Base-by-base conservation (phyloP, 1,140 invertebrate genomes). In the Meloidogyne chitwoodi region DNA sequence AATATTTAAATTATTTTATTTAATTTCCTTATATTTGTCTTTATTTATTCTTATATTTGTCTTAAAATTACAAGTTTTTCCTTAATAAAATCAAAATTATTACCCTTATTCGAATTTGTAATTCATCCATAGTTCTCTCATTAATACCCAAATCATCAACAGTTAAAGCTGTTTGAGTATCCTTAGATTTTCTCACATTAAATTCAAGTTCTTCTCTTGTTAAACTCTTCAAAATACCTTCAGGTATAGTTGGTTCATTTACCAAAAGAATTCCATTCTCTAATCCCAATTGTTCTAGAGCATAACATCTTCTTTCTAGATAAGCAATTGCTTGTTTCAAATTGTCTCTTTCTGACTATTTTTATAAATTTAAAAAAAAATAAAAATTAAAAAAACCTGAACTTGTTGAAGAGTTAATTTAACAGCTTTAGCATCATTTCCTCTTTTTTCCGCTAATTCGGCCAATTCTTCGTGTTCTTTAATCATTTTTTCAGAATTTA, bases 301-400 rank as follows among this genome's bases (percentile, higher is more conserved):
- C 85, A 61, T 84, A 79, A 68, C 79, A 80, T 62, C 81, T 66
- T 26, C 78, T 80, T 75, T 86, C 85, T 68, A 86, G 65, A 65
- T 86, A 87, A 12, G 77, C 68, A 10, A 86, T 62, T 12, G 85
- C 85, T 73, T 81, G 67, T 19, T 83, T 62, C 38, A 86, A 75
- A 70, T 70, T 84, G 10, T 85, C 85, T 22, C 84, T 86, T 70
- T 85, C 83, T 31, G 66, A 68, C 78, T 85, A 56, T 62, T 77
- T 48, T 62, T 66, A 24, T 11, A 22, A 71, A 78, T 48, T 48
- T 41, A 41, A 41, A 41, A 48, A 14, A 48, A 62, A 12, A 68
- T 24, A 14, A n/a, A n/a, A 29, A 27, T 66, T 63, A 1, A n/a
- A 22, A 61, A 73, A 31, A 67, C 73, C 24, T 38, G 27, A 22